Base-by-base conservation (phyloP, 2,113 vertebrate genomes). In the Anoura caudifer region DNA sequence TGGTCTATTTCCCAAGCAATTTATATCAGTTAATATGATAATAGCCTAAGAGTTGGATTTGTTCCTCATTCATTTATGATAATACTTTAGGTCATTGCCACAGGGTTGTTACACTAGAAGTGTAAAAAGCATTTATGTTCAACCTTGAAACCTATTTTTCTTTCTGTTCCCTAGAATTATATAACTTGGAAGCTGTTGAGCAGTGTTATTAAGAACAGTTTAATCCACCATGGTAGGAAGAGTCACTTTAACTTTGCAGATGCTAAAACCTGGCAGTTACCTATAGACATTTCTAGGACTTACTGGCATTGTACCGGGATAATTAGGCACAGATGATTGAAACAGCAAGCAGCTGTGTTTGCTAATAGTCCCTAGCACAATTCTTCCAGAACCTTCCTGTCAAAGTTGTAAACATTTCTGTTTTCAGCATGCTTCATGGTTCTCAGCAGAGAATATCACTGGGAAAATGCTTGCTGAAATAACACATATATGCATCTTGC, bases 301-400 rank as follows among this genome's bases (percentile, higher is more conserved):
- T 63, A 10, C 9, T 24, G 26, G 5, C 31, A 56, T 79, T 31
- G 28, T 63, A 31, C 45, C 24, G 10, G 59, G 10, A 63, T 65
- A 15, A 93, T 59, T 75, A 73, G 52, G 59, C 52, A 65, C 50
- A 41, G 33, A 79, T 89, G 52, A 67, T 54, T 67, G 90, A 36
- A 36, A 28, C 54, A n/a, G 80, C 76, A 54, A 80, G 69, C 96
- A 95, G 94, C 97, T 97, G 87, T 92, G 90, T 95, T 84, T 90
- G 73, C 86, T 93, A 70, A 89, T 33, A 50, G 54, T 93, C 9
- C 3, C 90, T 12, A 50, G 26, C 89, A 87, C 81, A 89, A 2
- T 69, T 86, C 83, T 95, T 76, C 93, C 75, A 87, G 82, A 91
- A 70, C 91, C 83, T 89, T 96, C 93, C 91, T 93, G 89, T 85